phyloP scores from a whole-genome alignment of 2,113 vertebrate species.

The Platichthys stellatus region DNA sequence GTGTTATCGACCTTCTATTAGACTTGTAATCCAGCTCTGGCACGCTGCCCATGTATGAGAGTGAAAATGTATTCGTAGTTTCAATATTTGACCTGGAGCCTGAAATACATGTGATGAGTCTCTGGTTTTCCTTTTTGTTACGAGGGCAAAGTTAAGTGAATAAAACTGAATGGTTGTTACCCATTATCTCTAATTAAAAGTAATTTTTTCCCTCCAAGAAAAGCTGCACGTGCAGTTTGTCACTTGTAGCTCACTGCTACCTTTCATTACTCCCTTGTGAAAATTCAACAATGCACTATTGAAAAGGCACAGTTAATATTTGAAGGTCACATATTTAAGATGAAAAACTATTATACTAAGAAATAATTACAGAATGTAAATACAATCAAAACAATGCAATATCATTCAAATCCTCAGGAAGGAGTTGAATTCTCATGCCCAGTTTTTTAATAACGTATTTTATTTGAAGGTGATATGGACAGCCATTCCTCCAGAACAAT shows the following conservation, averaged over 20 bases:
- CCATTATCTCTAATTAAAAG: background rate
- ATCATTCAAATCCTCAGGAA: no score
- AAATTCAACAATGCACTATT: no score
- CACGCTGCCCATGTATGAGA: background rate
- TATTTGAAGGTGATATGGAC: background rate
- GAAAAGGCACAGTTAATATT: no score
- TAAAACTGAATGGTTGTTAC: background rate
- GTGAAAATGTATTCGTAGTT: background rate
- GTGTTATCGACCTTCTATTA: conserved; percentile 30
- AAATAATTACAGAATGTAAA: no score
- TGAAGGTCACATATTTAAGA: no score
- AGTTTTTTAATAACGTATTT: background rate
- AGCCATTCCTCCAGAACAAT: conserved; percentile 15
- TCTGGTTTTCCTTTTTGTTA: background rate
- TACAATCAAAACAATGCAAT: no score
- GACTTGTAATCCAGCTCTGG: conserved; percentile 34
- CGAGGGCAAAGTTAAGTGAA: background rate
- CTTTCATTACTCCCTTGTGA: no score
- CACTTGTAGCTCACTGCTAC: no score
- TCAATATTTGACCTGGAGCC: background rate
- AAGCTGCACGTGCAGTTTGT: no score
- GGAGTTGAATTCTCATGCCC: background rate
- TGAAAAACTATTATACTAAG: no score
- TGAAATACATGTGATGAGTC: background rate
- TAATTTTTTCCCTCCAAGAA: background rate